Percentiles rank a stretch among this genome's conserved stretches.
Evolutionary conservation across 2,797 vertebrate genomes (phyloP).

Genomic region (Hydrophis major): DNA sequence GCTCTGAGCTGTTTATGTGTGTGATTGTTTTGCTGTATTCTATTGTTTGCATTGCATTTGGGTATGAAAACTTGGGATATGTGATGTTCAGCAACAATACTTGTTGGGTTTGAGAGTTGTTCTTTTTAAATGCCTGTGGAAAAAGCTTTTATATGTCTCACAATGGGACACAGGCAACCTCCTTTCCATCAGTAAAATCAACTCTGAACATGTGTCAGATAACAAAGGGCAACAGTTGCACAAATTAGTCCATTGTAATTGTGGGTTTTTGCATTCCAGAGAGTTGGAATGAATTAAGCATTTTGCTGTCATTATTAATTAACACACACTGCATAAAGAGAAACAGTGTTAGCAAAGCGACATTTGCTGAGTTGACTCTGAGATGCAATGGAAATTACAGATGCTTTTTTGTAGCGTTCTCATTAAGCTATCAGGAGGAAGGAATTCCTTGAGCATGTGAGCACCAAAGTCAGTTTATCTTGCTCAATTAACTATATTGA

Average conservation of each 20-base stretch:
- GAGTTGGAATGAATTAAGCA: constrained; percentile 66
- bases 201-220: constrained; percentile 58
- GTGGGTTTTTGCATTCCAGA: constrained; percentile 67
- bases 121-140: neutral
- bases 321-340: constrained; percentile 68
- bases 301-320: constrained; percentile 68
- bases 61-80: neutral
- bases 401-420: constrained; percentile 70
- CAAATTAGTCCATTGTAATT: constrained; percentile 69
- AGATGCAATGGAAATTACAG: constrained; percentile 64
- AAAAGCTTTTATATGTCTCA: neutral
- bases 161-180: constrained; percentile 58
- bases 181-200: constrained; percentile 65
- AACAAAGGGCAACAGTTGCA: constrained; percentile 46
- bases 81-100: neutral
- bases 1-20: neutral
- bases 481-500: constrained; percentile 64
- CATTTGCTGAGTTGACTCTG: constrained; percentile 66
- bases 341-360: constrained; percentile 70
- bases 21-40: neutral
- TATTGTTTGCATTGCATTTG: neutral
- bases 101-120: neutral
- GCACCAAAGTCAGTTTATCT: constrained; percentile 58
- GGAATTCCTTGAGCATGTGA: constrained; percentile 55
- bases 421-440: constrained; percentile 61